Evolutionary conservation across 1,140 invertebrate species (phyloP).

Genomic region (Dendroctonus valens): DNA sequence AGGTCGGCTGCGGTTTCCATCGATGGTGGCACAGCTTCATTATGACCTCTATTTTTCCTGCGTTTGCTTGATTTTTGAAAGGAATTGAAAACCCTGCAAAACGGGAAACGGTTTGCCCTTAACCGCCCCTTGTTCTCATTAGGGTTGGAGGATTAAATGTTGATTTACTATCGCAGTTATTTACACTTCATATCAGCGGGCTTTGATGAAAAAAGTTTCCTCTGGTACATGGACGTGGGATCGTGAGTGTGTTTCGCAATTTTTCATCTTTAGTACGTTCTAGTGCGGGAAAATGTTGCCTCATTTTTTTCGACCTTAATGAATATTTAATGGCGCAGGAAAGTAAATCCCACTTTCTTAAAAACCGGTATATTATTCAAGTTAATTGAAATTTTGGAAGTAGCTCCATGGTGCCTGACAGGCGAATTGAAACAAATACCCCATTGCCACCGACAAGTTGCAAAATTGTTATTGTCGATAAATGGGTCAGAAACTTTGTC

Average conservation of each 20-base stretch:
- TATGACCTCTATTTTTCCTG: neutral
- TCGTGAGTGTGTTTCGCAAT: too few species aligned
- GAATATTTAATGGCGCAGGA: too few species aligned
- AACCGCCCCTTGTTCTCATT: neutral
- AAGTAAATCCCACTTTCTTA: neutral
- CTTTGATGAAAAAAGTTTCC: too few species aligned
- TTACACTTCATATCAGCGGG: too few species aligned
- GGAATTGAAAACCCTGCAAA: constrained; percentile 4
- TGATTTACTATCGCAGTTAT: neutral
- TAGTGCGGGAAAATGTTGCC: too few species aligned
- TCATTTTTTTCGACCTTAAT: too few species aligned
- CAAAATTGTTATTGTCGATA: neutral
- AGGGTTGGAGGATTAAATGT: neutral
- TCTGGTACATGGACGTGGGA: too few species aligned
- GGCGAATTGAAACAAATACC: neutral
- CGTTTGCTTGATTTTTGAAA: neutral
- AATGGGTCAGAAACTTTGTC: constrained; percentile 5
- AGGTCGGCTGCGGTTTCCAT: constrained; percentile 20
- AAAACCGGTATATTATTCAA: neutral
- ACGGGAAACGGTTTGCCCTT: neutral
- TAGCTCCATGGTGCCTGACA: neutral
- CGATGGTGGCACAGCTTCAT: neutral
- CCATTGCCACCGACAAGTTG: neutral
- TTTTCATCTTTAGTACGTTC: too few species aligned
- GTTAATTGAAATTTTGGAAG: neutral